Base-by-base conservation (phyloP, 2,797 vertebrate species). In the Rhodeus uyekii region DNA sequence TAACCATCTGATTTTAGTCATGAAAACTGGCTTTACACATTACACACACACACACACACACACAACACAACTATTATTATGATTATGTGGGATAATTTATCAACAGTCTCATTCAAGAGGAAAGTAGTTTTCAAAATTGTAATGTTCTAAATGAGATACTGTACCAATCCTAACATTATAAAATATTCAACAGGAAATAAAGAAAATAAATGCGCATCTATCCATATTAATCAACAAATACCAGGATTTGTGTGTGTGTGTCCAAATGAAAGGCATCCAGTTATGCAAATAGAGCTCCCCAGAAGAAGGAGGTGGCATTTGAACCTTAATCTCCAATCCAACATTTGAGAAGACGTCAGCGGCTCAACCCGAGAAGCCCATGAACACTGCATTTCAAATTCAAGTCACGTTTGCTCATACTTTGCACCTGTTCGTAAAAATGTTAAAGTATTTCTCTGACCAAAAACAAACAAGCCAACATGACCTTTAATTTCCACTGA, bases 401-500 rank as follows among this genome's bases (percentile, higher is more conserved):
- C 88, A 78, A 77, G 78, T 85, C 84, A 83, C 65, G 80, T 75
- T 80, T 46, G 81, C 13, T 3, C 39, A 55, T 55, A n/a, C 50
- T 55, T 55, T 55, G 85, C 80, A 88, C 89, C 90, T 91, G 87
- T 84, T 91, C 61, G 50, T 79, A 86, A 82, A 88, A 86, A 90
- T 65, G 81, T 71, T 65, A 86, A 88, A 39, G 83, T 74, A 79
- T 76, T 85, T 83, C 85, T 78, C 85, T 87, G 64, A 83, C 64
- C 32, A 55, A 87, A 87, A 79, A 92, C 88, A 91, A 88, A 93
- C 86, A 90, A 90, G 91, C 88, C 91, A 93, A 93, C 91, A 90
- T 93, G 92, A 94, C 93, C 93, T 94, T 94, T 94, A 80, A 91
- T 91, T 94, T 92, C 88, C 89, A 84, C 88, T 90, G 91, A 93